Evolutionary conservation across 1,140 invertebrate species (phyloP).

Genomic region (Caligus rogercresseyi): DNA sequence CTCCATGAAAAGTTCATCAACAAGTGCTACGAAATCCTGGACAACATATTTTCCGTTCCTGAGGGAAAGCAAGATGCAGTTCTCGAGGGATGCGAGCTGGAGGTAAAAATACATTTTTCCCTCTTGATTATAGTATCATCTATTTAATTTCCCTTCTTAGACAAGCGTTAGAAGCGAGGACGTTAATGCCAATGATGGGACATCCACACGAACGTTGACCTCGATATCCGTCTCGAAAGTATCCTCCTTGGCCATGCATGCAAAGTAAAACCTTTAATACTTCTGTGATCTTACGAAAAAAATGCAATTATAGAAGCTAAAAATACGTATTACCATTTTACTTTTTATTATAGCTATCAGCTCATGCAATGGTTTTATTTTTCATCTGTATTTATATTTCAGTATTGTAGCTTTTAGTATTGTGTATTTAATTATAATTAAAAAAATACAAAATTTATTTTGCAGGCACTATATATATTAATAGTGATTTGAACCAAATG

Average conservation of each 20-base stretch:
- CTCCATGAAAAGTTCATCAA: conserved; percentile 35
- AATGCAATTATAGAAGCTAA: too few relatives aligned
- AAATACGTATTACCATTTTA: too few relatives aligned
- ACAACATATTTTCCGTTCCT: conserved; percentile 22
- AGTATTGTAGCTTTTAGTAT: too few relatives aligned
- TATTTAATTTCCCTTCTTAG: conserved; percentile 20
- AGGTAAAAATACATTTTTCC: background rate
- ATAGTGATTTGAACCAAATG: too few relatives aligned
- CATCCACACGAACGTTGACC: conserved; percentile 32
- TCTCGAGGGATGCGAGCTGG: conserved; percentile 1
- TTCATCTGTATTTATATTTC: too few relatives aligned
- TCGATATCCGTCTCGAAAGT: conserved; percentile 32
- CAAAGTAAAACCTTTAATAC: conserved; percentile 26
- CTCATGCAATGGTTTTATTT: too few relatives aligned
- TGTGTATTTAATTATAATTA: too few relatives aligned
- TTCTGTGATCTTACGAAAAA: background rate
- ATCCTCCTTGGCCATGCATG: conserved; percentile 29
- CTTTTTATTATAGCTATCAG: too few relatives aligned
- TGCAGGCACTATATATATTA: too few relatives aligned
- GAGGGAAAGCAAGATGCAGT: conserved; percentile 12
- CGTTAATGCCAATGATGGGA: conserved; percentile 30
- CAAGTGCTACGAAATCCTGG: conserved; percentile 35
- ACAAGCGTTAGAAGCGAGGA: conserved; percentile 28
- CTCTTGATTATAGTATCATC: conserved; percentile 12
- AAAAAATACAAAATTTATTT: too few relatives aligned